These are phyloP conservation scores for Cryptocephalus moraei DNA, from an alignment of 2,888 invertebrate species.

Conservation along the genomic window DNA sequence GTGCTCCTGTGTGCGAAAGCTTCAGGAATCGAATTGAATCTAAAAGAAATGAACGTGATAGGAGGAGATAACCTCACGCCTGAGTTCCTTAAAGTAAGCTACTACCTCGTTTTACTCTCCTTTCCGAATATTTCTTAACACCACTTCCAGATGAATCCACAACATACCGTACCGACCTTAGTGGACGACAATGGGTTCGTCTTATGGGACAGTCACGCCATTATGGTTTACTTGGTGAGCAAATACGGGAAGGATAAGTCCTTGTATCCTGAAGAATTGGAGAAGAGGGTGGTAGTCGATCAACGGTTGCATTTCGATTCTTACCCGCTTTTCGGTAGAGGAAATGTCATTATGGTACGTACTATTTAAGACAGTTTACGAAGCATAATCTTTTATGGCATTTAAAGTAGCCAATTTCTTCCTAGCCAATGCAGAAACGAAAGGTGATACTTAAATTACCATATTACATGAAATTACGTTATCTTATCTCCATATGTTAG, in stretches of 20 bases:
- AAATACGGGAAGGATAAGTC: conserved; percentile 44
- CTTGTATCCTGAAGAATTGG: conserved; percentile 45
- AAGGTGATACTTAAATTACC: too few relatives aligned
- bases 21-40: conserved; percentile 37
- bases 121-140: not conserved
- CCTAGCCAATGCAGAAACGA: too few relatives aligned
- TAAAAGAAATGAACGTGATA: conserved; percentile 34
- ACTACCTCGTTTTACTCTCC: not conserved
- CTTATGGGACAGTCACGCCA: conserved; percentile 43
- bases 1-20: conserved; percentile 39
- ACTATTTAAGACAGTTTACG: conserved; percentile 2
- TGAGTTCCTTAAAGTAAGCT: conserved; percentile 33
- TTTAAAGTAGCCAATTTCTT: too few relatives aligned
- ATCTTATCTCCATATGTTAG: too few relatives aligned
- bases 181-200: conserved; percentile 43
- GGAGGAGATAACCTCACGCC: conserved; percentile 33
- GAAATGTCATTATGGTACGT: conserved; percentile 17
- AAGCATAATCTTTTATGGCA: not conserved
- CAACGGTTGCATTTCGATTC: conserved; percentile 45
- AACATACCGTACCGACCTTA: conserved; percentile 47
- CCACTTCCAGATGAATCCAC: conserved; percentile 44
- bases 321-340: conserved; percentile 39
- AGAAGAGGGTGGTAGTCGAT: conserved; percentile 41
- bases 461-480: too few relatives aligned
- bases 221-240: conserved; percentile 40